Percentiles rank a stretch among this genome's conserved stretches.
These are phyloP conservation scores for Lasioglossum lativentre DNA, from an alignment of 2,888 invertebrate species.

Conservation along the genomic window DNA sequence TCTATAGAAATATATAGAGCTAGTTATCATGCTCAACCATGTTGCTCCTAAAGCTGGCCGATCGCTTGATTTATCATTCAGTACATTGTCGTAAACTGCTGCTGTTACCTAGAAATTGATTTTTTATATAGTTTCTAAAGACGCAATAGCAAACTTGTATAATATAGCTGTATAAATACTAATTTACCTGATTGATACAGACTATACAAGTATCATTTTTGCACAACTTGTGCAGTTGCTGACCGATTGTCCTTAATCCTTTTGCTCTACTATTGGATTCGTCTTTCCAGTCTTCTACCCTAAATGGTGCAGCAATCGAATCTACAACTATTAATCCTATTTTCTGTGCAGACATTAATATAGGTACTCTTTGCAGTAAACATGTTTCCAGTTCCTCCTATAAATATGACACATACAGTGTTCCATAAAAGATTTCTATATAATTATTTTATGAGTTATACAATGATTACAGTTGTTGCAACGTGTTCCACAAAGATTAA, in stretches of 20 bases:
- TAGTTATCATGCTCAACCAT: slow-evolving; percentile 80
- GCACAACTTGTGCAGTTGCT: slow-evolving; percentile 86
- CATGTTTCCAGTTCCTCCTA: slow-evolving; percentile 87
- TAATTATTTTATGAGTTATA: slow-evolving; percentile 15
- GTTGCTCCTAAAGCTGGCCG: slow-evolving; percentile 79
- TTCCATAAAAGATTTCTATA: slow-evolving; percentile 13
- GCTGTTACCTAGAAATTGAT: slow-evolving; percentile 73
- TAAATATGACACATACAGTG: slow-evolving; percentile 27
- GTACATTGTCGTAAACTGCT: slow-evolving; percentile 57
- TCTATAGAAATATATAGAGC: slow-evolving; percentile 78
- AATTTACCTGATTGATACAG: slow-evolving; percentile 90
- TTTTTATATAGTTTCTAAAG: slow-evolving; percentile 10
- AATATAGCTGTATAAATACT: slow-evolving; percentile 11
- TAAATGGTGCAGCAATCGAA: slow-evolving; percentile 90
- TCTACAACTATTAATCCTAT: slow-evolving; percentile 90
- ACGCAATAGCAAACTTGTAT: neutral
- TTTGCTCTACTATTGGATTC: slow-evolving; percentile 86
- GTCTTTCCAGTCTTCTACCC: slow-evolving; percentile 86
- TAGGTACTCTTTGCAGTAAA: slow-evolving; percentile 86
- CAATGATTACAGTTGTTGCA: slow-evolving; percentile 82
- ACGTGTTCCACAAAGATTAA: slow-evolving; percentile 89
- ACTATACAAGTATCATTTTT: slow-evolving; percentile 87
- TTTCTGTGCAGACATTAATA: slow-evolving; percentile 85
- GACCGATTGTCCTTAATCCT: slow-evolving; percentile 87
- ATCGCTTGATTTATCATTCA: slow-evolving; percentile 63